A percentile compares a stretch with the other conserved stretches of the same genome.
Evolutionary conservation across 2,888 invertebrate genomes (phyloP).

Genomic region (Apodemia zela): DNA sequence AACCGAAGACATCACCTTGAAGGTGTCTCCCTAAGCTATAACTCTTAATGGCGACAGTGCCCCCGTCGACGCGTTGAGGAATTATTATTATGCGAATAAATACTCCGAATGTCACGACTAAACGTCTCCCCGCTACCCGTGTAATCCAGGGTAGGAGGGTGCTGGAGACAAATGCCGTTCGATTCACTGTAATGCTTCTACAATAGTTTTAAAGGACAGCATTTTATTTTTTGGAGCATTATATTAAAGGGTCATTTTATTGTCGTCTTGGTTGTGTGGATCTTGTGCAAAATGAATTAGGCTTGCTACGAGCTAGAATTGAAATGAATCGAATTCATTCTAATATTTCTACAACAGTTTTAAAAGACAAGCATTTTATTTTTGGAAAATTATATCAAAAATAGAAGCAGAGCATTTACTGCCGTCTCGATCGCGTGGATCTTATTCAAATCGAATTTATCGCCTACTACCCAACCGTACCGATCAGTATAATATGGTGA

Average conservation of each 20-base stretch:
- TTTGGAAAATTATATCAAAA: not conserved
- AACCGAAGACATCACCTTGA: conserved; percentile 54
- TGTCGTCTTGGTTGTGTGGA: not conserved
- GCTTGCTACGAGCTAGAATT: too few species aligned
- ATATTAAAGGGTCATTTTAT: not conserved
- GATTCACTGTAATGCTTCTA: conserved; percentile 42
- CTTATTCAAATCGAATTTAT: too few species aligned
- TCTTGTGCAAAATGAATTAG: too few species aligned
- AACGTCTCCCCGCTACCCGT: conserved; percentile 69
- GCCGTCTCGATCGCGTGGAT: not conserved
- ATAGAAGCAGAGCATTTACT: not conserved
- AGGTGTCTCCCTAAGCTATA: conserved; percentile 72
- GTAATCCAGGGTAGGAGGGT: conserved; percentile 46
- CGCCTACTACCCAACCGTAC: too few species aligned
- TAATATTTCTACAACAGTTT: conserved; percentile 47
- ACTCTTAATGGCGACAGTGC: conserved; percentile 61
- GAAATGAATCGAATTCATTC: too few species aligned
- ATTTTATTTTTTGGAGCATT: conserved; percentile 19
- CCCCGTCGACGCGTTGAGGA: conserved; percentile 75
- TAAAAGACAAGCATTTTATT: conserved; percentile 40
- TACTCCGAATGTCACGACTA: conserved; percentile 83
- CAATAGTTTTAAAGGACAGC: conserved; percentile 55
- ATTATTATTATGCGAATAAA: conserved; percentile 85
- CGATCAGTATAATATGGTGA: too few species aligned
- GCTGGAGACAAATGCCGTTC: conserved; percentile 46